Percentiles rank a stretch among this genome's conserved stretches.
phyloP scores from a whole-genome alignment of 2,113 vertebrate genomes.

The Gobio gobio region DNA sequence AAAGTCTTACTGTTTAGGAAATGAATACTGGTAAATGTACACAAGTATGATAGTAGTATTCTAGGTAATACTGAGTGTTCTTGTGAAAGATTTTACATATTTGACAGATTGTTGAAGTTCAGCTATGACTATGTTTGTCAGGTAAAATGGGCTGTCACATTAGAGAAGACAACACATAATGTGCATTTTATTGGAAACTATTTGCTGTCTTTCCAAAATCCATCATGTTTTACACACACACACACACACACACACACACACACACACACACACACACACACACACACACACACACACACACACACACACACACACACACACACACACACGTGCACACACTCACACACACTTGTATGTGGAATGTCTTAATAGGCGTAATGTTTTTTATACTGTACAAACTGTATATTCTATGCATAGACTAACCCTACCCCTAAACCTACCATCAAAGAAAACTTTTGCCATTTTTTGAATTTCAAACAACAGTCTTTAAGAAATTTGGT shows the following conservation, averaged over 20 bases:
- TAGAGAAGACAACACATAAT: conserved; percentile 6
- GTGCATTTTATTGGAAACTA: neutral
- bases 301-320: too few species aligned
- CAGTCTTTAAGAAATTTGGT: too few species aligned
- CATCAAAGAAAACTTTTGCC: too few species aligned
- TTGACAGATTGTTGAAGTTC: neutral
- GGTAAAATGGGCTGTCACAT: conserved; percentile 10
- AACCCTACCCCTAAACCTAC: too few species aligned
- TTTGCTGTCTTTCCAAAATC: neutral
- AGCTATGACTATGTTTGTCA: neutral
- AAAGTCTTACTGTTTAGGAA: neutral
- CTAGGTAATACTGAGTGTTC: neutral
- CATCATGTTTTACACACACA: neutral
- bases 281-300: too few species aligned
- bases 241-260: too few species aligned
- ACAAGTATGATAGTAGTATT: neutral
- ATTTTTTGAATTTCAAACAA: too few species aligned
- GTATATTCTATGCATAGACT: too few species aligned
- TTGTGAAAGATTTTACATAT: neutral
- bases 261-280: too few species aligned
- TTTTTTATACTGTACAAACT: too few species aligned
- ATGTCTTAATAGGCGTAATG: too few species aligned
- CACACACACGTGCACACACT: too few species aligned
- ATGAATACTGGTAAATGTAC: neutral
- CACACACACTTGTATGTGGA: neutral